phyloP scores from a whole-genome alignment of 2,113 vertebrate genomes.

The Hystrix brachyura region DNA sequence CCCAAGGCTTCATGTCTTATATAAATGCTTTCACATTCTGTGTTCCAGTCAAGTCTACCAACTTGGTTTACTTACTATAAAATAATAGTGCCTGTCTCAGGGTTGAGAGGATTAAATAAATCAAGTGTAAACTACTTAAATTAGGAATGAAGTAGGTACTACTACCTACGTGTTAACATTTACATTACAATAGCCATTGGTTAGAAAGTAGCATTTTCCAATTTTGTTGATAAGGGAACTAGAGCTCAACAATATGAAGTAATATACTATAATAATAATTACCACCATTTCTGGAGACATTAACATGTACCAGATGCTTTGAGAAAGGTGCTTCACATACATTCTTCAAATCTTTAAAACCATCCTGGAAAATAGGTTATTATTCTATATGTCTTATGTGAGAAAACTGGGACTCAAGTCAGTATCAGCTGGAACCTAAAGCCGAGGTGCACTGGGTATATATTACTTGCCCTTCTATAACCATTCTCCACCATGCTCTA shows the following conservation, averaged over 20 bases:
- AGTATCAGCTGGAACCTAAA: not conserved
- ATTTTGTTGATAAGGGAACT: not conserved
- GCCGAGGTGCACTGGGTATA: not conserved
- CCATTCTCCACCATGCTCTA: not conserved
- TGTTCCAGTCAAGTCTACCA: not conserved
- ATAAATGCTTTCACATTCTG: not conserved
- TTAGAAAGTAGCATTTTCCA: not conserved
- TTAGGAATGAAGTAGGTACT: not conserved
- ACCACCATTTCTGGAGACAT: not conserved
- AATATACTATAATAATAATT: not conserved
- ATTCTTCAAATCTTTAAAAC: constrained; percentile 22
- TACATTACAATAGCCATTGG: not conserved
- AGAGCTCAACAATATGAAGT: not conserved
- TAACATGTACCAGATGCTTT: not conserved
- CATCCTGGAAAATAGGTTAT: not conserved
- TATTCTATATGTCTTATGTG: not conserved
- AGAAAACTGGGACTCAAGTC: not conserved
- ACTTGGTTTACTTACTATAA: not conserved
- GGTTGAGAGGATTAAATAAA: not conserved
- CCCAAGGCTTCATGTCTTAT: not conserved
- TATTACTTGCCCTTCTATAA: not conserved
- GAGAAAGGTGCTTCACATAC: not conserved
- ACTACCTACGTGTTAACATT: not conserved
- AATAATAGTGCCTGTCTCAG: not conserved
- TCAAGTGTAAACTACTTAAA: not conserved